Percentiles rank a stretch among this genome's conserved stretches.
Conservation (phyloP, 2,113 vertebrate species). For the Poeciliopsis turrubarensis region DNA sequence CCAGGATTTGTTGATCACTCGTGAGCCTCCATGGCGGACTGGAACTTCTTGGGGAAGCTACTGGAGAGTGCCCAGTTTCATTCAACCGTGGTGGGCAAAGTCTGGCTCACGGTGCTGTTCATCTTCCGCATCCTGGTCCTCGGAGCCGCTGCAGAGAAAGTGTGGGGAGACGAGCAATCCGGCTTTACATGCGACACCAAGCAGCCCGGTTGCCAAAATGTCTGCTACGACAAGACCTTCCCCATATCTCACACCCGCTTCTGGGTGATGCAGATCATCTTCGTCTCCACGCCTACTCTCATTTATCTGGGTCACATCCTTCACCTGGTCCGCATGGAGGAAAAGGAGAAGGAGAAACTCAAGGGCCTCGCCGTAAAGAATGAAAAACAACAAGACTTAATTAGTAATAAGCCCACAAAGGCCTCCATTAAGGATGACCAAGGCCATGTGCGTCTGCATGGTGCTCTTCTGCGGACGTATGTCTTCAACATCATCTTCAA, state of each 20-base stretch:
- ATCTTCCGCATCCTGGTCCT: slow-evolving; percentile 89
- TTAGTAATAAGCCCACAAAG: slow-evolving; percentile 52
- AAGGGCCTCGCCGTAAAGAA: slow-evolving; percentile 35
- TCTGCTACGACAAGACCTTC: slow-evolving; percentile 90
- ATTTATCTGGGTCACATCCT: slow-evolving; percentile 90
- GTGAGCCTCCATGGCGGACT: slow-evolving; percentile 84
- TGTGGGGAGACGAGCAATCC: slow-evolving; percentile 88
- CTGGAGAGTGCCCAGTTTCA: slow-evolving; percentile 89
- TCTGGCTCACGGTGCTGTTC: slow-evolving; percentile 89
- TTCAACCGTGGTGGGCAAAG: slow-evolving; percentile 88
- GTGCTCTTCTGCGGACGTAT: slow-evolving; percentile 85
- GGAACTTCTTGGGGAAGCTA: slow-evolving; percentile 86
- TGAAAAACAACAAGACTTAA: slow-evolving; percentile 68
- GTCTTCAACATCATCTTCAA: slow-evolving; percentile 87
- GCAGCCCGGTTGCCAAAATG: slow-evolving; percentile 89
- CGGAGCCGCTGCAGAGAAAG: slow-evolving; percentile 85
- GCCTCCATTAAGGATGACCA: slow-evolving; percentile 64
- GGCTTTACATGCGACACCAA: slow-evolving; percentile 90
- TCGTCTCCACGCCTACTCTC: slow-evolving; percentile 88
- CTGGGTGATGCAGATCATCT: slow-evolving; percentile 95
- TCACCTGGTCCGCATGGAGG: slow-evolving; percentile 86
- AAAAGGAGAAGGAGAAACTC: slow-evolving; percentile 79
- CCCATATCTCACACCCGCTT: slow-evolving; percentile 92
- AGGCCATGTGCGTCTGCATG: slow-evolving; percentile 81
- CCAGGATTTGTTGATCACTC: slow-evolving; percentile 38